These are phyloP conservation scores for Spisula subtruncata DNA, from an alignment of 2,888 invertebrate species.

Conservation along the genomic window DNA sequence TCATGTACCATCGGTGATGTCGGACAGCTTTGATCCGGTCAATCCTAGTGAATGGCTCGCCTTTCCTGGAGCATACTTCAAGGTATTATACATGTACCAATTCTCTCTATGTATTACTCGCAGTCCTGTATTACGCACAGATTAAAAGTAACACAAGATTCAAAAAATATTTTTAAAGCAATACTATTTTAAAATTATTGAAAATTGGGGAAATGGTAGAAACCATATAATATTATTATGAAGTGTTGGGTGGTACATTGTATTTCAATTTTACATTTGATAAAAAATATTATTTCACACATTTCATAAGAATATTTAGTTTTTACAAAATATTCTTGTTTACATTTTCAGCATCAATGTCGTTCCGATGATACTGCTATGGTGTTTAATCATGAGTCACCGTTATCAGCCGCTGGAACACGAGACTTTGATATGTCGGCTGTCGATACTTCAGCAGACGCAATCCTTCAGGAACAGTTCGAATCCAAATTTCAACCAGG, in stretches of 20 bases:
- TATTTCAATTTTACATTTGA: too few relatives aligned
- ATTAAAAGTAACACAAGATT: too few relatives aligned
- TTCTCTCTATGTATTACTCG: too few relatives aligned
- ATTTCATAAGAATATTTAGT: too few relatives aligned
- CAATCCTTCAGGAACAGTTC: slow-evolving; percentile 79
- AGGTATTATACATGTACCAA: slow-evolving; percentile 77
- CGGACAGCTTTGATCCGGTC: slow-evolving; percentile 88
- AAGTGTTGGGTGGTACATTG: too few relatives aligned
- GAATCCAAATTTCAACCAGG: slow-evolving; percentile 76
- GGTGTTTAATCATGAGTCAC: slow-evolving; percentile 83
- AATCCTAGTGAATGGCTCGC: slow-evolving; percentile 87
- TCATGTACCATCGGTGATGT: slow-evolving; percentile 80
- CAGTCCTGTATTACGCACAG: too few relatives aligned
- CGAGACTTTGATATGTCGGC: slow-evolving; percentile 85
- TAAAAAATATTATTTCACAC: too few relatives aligned
- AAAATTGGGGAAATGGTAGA: too few relatives aligned
- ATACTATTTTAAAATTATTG: too few relatives aligned
- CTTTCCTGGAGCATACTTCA: slow-evolving; percentile 87
- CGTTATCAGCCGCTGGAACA: slow-evolving; percentile 82
- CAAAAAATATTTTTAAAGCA: too few relatives aligned
- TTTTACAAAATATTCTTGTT: too few relatives aligned
- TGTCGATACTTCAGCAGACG: slow-evolving; percentile 68
- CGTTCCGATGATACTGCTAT: slow-evolving; percentile 86
- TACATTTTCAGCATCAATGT: slow-evolving; percentile 84
- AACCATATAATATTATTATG: too few relatives aligned